Percentiles rank a stretch among this genome's conserved stretches.
Conservation (phyloP, 2,113 vertebrate genomes). For the Quiscalus mexicanus region DNA sequence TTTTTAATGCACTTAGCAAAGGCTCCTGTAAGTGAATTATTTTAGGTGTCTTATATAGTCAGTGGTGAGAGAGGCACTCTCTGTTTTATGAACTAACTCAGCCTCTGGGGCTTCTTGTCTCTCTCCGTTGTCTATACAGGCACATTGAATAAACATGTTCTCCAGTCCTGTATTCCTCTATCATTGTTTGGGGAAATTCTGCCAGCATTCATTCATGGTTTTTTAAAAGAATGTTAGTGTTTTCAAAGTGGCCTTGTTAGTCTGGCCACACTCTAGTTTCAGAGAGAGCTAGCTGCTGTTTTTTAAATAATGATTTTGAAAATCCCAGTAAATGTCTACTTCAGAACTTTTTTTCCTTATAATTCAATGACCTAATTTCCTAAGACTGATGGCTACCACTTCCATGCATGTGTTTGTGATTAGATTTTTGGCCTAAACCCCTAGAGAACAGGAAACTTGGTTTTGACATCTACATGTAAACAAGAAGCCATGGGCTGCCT, state of each 20-base stretch:
- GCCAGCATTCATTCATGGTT: not conserved
- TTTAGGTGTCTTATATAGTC: not conserved
- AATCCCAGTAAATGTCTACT: not conserved
- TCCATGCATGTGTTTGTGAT: slow-evolving; percentile 38
- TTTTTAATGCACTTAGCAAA: not conserved
- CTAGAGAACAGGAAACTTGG: slow-evolving; percentile 45
- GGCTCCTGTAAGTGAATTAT: not conserved
- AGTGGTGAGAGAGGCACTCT: not conserved
- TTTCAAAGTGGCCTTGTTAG: not conserved
- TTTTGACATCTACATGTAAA: slow-evolving; percentile 55
- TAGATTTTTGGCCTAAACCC: slow-evolving; percentile 36
- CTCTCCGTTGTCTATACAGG: not conserved
- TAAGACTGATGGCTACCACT: slow-evolving; percentile 25
- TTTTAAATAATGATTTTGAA: slow-evolving; percentile 27
- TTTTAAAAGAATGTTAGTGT: not conserved
- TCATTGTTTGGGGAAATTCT: not conserved
- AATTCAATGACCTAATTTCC: slow-evolving; percentile 44
- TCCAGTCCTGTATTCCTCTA: not conserved
- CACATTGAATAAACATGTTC: not conserved
- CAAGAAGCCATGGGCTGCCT: not conserved
- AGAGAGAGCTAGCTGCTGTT: not conserved
- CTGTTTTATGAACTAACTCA: not conserved
- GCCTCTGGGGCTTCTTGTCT: not conserved
- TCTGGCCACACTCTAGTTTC: not conserved
- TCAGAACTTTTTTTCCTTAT: not conserved